Base-by-base conservation (phyloP, 2,113 vertebrate species). In the Sylvilagus bachmani region DNA sequence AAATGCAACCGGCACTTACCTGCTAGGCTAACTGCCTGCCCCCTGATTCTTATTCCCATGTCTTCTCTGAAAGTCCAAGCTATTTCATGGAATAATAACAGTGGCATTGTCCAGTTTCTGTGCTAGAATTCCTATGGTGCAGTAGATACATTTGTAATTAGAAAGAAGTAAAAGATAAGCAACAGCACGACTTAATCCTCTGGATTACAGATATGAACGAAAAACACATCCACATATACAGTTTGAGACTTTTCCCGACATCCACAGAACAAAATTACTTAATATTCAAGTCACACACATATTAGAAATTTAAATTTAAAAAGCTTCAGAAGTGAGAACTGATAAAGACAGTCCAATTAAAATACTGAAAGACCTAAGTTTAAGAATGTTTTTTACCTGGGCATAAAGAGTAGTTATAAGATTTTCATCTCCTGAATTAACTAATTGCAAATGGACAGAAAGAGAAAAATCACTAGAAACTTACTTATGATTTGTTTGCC, bases 231-330 rank as follows among this genome's bases (percentile, higher is more conserved):
- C 91, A 95, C 91, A 62, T 66, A 91, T 53, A 14, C 91, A 22
- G 71, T 61, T 74, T 24, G 38, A 1, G 5, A 49, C 75, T 36
- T 21, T 87, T 75, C 10, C 17, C 25, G 74, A 82, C 64, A 24
- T 74, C 5, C 49, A 91, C 93, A 89, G 29, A 73, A 85, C n/a
- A 87, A 85, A 77, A 38, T 53, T 38, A 53, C 17, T 79, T 91
- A 86, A 78, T 67, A 95, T 38, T 91, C 79, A 91, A 79, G 9
- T 88, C 69, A 83, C 22, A n/a, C 17, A 51, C 10, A 51, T 67
- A 61, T 31, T 83, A 61, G 31, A 93, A 93, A 10, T 67, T 89
- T 91, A 80, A 83, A 95, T 90, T 75, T 61, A 77, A 88, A 95
- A 93, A 21, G 29, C 62, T 81, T 71, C 55, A 86, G 36, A 62